Evolutionary conservation across 2,113 vertebrate species (phyloP), one percentile per base, ranked within the genome.

Genomic region (Rattus rattus): DNA sequence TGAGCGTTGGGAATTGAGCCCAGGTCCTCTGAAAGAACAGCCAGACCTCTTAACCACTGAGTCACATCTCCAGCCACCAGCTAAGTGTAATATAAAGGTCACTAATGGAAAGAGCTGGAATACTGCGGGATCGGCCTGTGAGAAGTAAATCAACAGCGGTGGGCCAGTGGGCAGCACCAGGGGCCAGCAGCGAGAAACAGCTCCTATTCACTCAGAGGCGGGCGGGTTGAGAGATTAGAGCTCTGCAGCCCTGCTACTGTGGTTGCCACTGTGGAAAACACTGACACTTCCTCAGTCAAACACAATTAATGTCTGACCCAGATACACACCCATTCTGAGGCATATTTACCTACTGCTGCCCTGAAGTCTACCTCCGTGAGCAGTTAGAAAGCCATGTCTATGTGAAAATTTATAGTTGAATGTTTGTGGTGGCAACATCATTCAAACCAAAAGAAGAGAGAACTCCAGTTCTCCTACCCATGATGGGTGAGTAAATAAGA

Each of bases 401-500:
- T 61, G 12, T 67, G 59, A 61, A 84, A 94, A 73, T 49, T 85
- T 92, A 30, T 52, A 28, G 16, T 20, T 65, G 33, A 88, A 83
- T 91, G 56, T 73, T 79, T 54, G n/a, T 49, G 52, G 75, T 20
- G 43, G 43, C 43, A 83, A 17, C 70, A 52, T 90, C 79, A 73
- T 49, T 91, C 63, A 91, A 59, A 72, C 87, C 36, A 75, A 88
- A 88, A 33, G 16, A 84, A 33, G 47, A 80, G 96, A 94, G 52
- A 76, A 49, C 10, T n/a, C 83, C 91, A 90, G 43, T 59, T 20
- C 43, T 43, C 33, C 67, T 22, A 26, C 65, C 43, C 80, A 3
- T 87, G 65, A 61, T 52, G 20, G 92, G 33, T 49, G 14, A n/a
- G 22, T 80, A 85, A 88, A 67, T 94, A 88, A 86, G 90, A 86